Evolutionary conservation across 2,113 vertebrate species (phyloP), one percentile per base, ranked within the genome.

Genomic region (Calonectris borealis): DNA sequence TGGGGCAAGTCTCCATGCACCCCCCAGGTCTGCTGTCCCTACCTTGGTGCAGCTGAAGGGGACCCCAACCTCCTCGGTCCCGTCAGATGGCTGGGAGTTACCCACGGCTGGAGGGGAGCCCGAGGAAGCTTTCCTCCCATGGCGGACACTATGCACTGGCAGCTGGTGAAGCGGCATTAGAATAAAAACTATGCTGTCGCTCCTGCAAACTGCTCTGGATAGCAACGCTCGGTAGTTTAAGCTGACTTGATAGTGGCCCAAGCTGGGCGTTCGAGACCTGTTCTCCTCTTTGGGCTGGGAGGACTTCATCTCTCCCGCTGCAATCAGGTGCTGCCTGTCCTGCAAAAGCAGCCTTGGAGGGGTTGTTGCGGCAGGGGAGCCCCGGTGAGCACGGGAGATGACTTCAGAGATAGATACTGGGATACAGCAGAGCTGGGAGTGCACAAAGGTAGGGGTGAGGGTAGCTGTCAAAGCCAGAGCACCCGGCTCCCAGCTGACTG

Each of bases 121-220:
- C 1, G 2, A 40, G 34, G 64, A 78, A 79, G 40, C 52, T 29
- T 51, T 88, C 57, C 51, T 88, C 16, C 27, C 27, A 16, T 44
- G 3, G 1, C 0, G 1, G 61, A 16, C 20, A 49, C 9, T 16
- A 7, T 2, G 7, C 16, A 27, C 27, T 18, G 20, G 29, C 17
- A 34, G 62, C 42, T 36, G n/a, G 18, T 36, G 46, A 87, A 82
- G 15, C 46, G 36, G 49, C 24, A 9, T 51, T 34, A 20, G 24
- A 21, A 48, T 16, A 57, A 44, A 76, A 82, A 11, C 32, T 49
- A 13, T 38, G 55, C 48, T 25, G 17, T 70, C 0, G 0, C 62
- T 76, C 12, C 90, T 62, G 16, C 27, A 20, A 57, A 21, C 32
- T 29, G 31, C 57, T 70, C 36, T 38, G 57, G 34, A 16, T 16